A percentile compares a stretch with the other conserved stretches of the same genome.
These are phyloP conservation scores for Andrena haemorrhoa DNA, from an alignment of 2,888 invertebrate genomes.

Conservation along the genomic window DNA sequence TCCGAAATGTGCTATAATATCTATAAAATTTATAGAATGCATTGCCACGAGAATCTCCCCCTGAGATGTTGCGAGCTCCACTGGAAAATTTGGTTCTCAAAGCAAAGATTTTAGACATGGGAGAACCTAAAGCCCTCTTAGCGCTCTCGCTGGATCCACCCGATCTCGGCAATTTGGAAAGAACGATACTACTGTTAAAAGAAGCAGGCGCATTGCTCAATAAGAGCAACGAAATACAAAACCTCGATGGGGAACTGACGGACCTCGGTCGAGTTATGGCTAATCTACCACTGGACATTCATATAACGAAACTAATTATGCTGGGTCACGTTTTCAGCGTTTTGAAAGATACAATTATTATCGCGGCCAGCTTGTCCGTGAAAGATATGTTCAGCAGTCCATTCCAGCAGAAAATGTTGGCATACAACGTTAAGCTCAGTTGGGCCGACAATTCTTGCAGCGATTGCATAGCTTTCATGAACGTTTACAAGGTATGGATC, in stretches of 20 bases:
- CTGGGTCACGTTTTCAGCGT: constrained; percentile 95
- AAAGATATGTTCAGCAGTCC: constrained; percentile 92
- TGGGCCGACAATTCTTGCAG: constrained; percentile 95
- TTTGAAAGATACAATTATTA: constrained; percentile 93
- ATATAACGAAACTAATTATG: constrained; percentile 92
- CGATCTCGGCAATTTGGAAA: constrained; percentile 91
- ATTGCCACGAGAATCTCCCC: constrained; percentile 87
- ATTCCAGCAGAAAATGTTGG: constrained; percentile 89
- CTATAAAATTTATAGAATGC: constrained; percentile 46
- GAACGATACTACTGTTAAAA: constrained; percentile 94
- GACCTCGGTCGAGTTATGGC: constrained; percentile 94
- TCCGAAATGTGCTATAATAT: constrained; percentile 12
- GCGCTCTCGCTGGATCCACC: constrained; percentile 96
- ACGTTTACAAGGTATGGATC: constrained; percentile 93
- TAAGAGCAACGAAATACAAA: constrained; percentile 86
- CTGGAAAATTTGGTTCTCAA: constrained; percentile 92
- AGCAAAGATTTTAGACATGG: constrained; percentile 93
- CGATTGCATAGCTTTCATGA: constrained; percentile 93
- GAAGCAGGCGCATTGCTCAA: constrained; percentile 92
- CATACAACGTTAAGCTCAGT: constrained; percentile 90
- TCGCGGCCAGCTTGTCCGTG: constrained; percentile 93
- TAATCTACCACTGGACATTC: constrained; percentile 92
- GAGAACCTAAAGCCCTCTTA: constrained; percentile 91
- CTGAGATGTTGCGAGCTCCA: constrained; percentile 93
- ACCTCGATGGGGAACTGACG: constrained; percentile 94